Conservation (phyloP, 1,140 invertebrate genomes). For the Acarapis woodi region DNA sequence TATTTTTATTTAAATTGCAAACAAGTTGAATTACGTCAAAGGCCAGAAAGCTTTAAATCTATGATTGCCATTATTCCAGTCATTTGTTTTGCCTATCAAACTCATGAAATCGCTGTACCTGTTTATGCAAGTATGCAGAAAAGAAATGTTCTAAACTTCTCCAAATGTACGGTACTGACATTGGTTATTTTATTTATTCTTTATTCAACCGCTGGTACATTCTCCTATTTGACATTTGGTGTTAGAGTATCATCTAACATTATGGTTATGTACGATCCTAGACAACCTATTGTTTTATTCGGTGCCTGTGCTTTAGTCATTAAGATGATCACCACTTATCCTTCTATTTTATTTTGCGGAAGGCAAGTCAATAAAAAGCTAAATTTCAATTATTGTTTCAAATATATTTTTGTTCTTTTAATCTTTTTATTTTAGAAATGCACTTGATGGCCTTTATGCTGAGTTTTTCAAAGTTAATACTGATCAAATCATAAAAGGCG, state of each 20-base stretch:
- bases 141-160: slow-evolving; percentile 24
- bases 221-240: slow-evolving; percentile 36
- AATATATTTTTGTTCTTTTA: slow-evolving; percentile 9
- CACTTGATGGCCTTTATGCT: slow-evolving; percentile 20
- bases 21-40: slow-evolving; percentile 17
- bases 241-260: slow-evolving; percentile 30
- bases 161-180: slow-evolving; percentile 24
- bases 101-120: slow-evolving; percentile 37
- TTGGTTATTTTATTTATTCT: slow-evolving; percentile 28
- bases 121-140: slow-evolving; percentile 28
- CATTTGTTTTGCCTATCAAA: slow-evolving; percentile 41
- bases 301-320: slow-evolving; percentile 29
- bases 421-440: slow-evolving; percentile 16
- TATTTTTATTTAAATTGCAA: slow-evolving; percentile 14
- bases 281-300: slow-evolving; percentile 19
- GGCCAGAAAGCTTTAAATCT: slow-evolving; percentile 25
- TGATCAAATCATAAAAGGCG: slow-evolving; percentile 15
- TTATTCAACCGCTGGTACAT: slow-evolving; percentile 30
- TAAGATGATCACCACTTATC: slow-evolving; percentile 39
- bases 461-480: slow-evolving; percentile 15
- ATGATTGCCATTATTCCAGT: slow-evolving; percentile 33
- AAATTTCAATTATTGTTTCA: not conserved
- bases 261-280: slow-evolving; percentile 23
- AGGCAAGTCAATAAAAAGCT: slow-evolving; percentile 16
- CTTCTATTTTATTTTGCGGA: slow-evolving; percentile 37